Conservation (phyloP, 2,113 vertebrate species). For the Solea solea region DNA sequence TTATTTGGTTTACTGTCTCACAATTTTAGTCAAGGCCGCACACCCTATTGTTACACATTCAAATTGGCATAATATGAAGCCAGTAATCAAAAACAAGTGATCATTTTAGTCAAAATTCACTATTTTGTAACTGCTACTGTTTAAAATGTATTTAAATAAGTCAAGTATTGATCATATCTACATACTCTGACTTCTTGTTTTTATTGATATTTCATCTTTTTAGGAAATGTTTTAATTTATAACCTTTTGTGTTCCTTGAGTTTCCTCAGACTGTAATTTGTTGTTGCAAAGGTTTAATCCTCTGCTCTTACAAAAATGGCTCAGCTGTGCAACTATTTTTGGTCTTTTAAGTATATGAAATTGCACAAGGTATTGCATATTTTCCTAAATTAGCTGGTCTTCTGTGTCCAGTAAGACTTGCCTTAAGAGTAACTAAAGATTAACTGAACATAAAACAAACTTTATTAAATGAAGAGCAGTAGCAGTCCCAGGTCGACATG, state of each 20-base stretch:
- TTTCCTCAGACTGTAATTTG: slow-evolving; percentile 9
- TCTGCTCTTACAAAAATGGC: slow-evolving; percentile 7
- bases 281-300: slow-evolving; percentile 7
- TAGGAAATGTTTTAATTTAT: too few relatives aligned
- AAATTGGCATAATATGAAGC: too few relatives aligned
- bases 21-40: not conserved
- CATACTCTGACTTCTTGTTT: too few relatives aligned
- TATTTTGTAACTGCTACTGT: too few relatives aligned
- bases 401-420: not conserved
- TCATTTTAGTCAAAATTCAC: too few relatives aligned
- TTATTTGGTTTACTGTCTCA: not conserved
- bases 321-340: slow-evolving; percentile 19
- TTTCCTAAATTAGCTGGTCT: too few relatives aligned
- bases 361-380: slow-evolving; percentile 11
- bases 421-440: slow-evolving; percentile 28
- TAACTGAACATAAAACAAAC: slow-evolving; percentile 48
- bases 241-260: not conserved
- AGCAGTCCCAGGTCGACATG: slow-evolving; percentile 24
- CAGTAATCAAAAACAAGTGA: too few relatives aligned
- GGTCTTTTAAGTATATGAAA: slow-evolving; percentile 16
- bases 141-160: too few relatives aligned
- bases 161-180: too few relatives aligned
- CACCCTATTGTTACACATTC: not conserved
- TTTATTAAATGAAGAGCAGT: slow-evolving; percentile 12
- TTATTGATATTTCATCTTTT: too few relatives aligned